phyloP scores from a whole-genome alignment of 2,113 vertebrate genomes.

The Chloroceryle aenea region DNA sequence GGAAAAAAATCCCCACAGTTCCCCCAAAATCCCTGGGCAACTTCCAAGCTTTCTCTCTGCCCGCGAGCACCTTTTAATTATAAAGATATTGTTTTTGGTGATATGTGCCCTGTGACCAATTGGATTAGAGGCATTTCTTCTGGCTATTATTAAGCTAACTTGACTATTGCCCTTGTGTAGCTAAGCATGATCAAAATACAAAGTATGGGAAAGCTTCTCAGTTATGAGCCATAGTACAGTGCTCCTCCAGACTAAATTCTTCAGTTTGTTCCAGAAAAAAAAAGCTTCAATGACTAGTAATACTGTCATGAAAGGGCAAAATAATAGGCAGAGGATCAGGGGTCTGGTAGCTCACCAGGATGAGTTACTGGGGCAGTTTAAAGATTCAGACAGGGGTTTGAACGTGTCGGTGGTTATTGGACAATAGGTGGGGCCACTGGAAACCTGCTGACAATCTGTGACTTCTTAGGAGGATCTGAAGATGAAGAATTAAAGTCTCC shows the following conservation, averaged over 20 bases:
- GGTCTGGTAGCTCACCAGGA: background rate
- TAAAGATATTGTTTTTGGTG: constrained; percentile 76
- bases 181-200: constrained; percentile 73
- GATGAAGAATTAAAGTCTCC: background rate
- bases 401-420: background rate
- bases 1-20: constrained; percentile 27
- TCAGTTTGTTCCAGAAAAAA: constrained; percentile 37
- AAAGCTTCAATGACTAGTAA: background rate
- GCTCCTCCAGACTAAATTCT: constrained; percentile 3
- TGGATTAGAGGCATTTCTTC: constrained; percentile 78
- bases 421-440: background rate
- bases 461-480: background rate
- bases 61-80: constrained; percentile 76
- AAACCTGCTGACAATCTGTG: background rate
- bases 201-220: constrained; percentile 56
- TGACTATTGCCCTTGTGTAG: constrained; percentile 63
- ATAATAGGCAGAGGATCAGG: constrained; percentile 24
- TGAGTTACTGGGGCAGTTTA: background rate
- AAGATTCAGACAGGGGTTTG: background rate
- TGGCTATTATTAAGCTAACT: constrained; percentile 75
- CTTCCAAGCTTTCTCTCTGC: constrained; percentile 67
- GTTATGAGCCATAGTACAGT: constrained; percentile 24
- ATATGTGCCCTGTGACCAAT: constrained; percentile 75
- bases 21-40: constrained; percentile 64
- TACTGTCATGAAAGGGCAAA: constrained; percentile 45